A percentile compares a stretch with the other conserved stretches of the same genome.
Evolutionary conservation across 2,888 invertebrate genomes (phyloP).

Genomic region (Drosophila ustulata): DNA sequence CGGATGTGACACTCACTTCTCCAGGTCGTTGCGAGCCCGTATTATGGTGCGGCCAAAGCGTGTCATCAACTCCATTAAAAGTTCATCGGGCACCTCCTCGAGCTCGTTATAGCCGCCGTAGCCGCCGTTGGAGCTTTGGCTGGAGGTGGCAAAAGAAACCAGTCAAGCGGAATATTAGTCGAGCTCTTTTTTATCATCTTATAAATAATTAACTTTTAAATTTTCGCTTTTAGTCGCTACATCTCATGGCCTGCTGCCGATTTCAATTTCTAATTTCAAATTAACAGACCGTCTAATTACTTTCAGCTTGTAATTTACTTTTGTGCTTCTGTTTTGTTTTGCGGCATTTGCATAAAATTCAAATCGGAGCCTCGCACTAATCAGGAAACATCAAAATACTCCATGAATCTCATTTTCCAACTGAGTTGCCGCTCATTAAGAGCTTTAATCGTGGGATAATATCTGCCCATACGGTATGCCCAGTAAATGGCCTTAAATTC

Average conservation of each 20-base stretch:
- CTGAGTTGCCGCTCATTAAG: constrained; percentile 27
- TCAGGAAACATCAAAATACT: constrained; percentile 8
- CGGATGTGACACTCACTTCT: constrained; percentile 88
- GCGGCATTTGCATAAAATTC: constrained; percentile 48
- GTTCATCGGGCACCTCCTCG: constrained; percentile 91
- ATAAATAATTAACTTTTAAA: constrained; percentile 56
- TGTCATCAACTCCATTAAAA: constrained; percentile 90
- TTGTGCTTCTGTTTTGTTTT: constrained; percentile 10
- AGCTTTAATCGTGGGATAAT: constrained; percentile 2
- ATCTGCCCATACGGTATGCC: not conserved
- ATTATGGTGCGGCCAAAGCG: constrained; percentile 91
- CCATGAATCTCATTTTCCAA: constrained; percentile 52
- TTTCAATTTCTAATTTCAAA: constrained; percentile 30
- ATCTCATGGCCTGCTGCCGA: constrained; percentile 4
- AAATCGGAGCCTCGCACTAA: constrained; percentile 12
- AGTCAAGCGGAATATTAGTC: constrained; percentile 71
- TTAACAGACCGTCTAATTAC: constrained; percentile 49
- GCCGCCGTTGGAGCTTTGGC: constrained; percentile 77
- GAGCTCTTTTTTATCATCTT: constrained; percentile 31
- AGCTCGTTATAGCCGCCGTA: constrained; percentile 86
- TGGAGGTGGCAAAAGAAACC: constrained; percentile 50
- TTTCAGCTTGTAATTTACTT: constrained; percentile 30
- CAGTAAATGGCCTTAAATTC: not conserved
- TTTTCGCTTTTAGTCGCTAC: constrained; percentile 3
- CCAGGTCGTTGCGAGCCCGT: constrained; percentile 91